Base-by-base conservation (phyloP, 35 echinoderm and acorn worm species). In the Eucidaris tribuloides region DNA sequence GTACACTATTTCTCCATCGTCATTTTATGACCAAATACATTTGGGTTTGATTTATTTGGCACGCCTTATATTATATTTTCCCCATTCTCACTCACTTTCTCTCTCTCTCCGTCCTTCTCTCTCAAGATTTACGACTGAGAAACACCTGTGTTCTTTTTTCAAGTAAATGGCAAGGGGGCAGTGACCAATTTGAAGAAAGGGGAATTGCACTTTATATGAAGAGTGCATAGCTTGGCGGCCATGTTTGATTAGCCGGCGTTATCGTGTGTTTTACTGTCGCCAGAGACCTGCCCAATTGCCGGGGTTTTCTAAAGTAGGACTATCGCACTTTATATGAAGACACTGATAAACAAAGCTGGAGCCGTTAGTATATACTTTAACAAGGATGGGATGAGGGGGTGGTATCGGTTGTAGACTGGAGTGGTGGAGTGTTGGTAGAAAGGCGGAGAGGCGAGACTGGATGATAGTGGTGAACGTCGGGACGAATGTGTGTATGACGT, bases 121-220 rank as follows among this genome's bases (percentile, higher is more conserved):
- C 2, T 7, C 37, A 74, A n/a, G 68, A 74, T 74, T 74, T 74
- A 74, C 37, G 68, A 74, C n/a, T 14, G 7, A 42, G 11, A 13
- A 25, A 36, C 68, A 74, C 68, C 68, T 74, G 68, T 32, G 68
- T 20, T 27, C n/a, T 74, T 24, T 20, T 18, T 36, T 74, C 68
- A 74, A 74, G 68, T 41, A 74, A 74, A 74, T 74, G 68, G 38
- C 68, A 44, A 20, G 40, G 14, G 68, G 68, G 68, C 68, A 74
- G 37, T 74, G 68, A 74, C 68, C 68, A 74, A 42, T n/a, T n/a
- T n/a, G n/a, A n/a, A n/a, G 29, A 31, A 40, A 74, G 24, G 68
- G 38, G 48, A n/a, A 9, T 52, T 52, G 48, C 48, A 52, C 48
- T 52, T 52, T 52, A n/a, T 9, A 9, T 52, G 48, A 52, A 52